Base-by-base conservation (phyloP, 2,113 vertebrate genomes). In the Prietella phreatophila region DNA sequence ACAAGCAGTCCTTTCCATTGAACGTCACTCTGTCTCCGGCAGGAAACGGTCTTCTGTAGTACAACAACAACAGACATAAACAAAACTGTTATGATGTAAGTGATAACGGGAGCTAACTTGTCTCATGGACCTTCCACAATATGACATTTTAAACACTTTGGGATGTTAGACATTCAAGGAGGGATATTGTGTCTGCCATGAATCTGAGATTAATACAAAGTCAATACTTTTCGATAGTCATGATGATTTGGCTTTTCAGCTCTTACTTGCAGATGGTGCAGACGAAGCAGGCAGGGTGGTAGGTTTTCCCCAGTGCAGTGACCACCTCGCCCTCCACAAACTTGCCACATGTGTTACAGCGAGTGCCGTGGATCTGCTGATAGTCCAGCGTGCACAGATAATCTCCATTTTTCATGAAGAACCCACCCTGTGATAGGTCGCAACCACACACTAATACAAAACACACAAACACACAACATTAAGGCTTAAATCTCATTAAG, bases 291-390 rank as follows among this genome's bases (percentile, higher is more conserved):
- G 96, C 95, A 47, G 98, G 97, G 92, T 99, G 98, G 92, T 99
- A 99, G 88, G 97, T 97, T 92, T 97, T 97, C 65, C 98, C 98
- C 92, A 99, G 93, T 2, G 98, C 98, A 0, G 97, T 97, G 91
- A 99, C 97, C 91, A 99, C 97, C 92, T 99, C 97, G 6, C 98
- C 98, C 0, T 98, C 98, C 93, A 99, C 98, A 88, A 98, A 99
- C 90, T 98, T 97, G 4, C 96, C 95, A 0, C 98, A 99, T 93
- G 94, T 96, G 93, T 96, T 96, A 0, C 98, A 99, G 86, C 96
- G 95, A 13, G 98, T 99, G 88, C 98, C 97, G 0, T 99, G 97
- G 86, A 97, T 96, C 69, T 97, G 96, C 95, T 98, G 98, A 95
- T 98, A 99, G 95, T 99, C 98, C 11, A 97, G 93, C 0, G 97